Base-by-base conservation (phyloP, 1,140 invertebrate genomes). In the Dreissena polymorpha region DNA sequence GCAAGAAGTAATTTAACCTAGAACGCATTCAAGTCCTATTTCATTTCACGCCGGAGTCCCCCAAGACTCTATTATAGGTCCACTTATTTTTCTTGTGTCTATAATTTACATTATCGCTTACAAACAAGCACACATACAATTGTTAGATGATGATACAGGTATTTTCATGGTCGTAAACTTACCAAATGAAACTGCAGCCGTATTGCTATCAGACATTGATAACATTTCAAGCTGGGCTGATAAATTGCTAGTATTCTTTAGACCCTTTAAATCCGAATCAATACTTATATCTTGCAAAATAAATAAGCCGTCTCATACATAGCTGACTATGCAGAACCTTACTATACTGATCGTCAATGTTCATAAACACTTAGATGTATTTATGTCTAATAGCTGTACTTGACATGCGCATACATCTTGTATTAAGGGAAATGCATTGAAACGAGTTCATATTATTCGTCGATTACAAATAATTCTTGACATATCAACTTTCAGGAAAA, bases 131-230 rank as follows among this genome's bases (percentile, higher is more conserved):
- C 39, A 55, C n/a, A 71, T 72, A 13, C 57, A 65, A 5, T 49
- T 84, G 25, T 84, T 84, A 71, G 82, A 73, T 14, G 82, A 84
- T 78, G 82, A 84, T 70, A 70, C 73, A 21, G 39, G 12, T 53
- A 18, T 82, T n/a, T 73, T 50, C 14, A 64, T 73, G 0, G 74
- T 29, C 10, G 53, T 73, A n/a, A 71, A 82, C 21, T 16, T 10
- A 23, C 60, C 53, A n/a, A n/a, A n/a, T n/a, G n/a, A n/a, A n/a
- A 16, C 29, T 12, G 10, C 10, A 51, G 57, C 65, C 5, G 27
- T 14, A n/a, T 49, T 73, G 3, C 39, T 63, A 13, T n/a, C 14
- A 39, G 57, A 82, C 25, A 57, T 74, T 14, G 5, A 57, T n/a
- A 65, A 63, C 5, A 75, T 75, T 12, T 53, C 16, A 5, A n/a